Base-by-base conservation (phyloP, 2,113 vertebrate species). In the Hypocryptadius cinnamomeus region DNA sequence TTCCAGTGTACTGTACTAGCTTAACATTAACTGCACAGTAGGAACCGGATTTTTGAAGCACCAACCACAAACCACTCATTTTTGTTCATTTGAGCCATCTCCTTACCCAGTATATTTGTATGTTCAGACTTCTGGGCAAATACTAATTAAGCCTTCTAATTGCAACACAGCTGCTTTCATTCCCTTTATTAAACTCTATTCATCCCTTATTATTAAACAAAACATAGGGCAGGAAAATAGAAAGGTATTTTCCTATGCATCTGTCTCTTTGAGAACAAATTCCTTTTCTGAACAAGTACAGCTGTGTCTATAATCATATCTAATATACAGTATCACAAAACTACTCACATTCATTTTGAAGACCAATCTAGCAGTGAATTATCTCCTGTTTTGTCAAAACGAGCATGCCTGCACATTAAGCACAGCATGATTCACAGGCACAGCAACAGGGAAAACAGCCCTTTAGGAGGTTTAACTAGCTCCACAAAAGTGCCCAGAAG, bases 131-230 rank as follows among this genome's bases (percentile, higher is more conserved):
- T 91, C 66, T 73, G 81, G 39, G 68, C 45, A 95, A 94, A 94
- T 79, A 87, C 57, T 93, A 95, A 94, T 96, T 92, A 93, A 0
- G 4, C 42, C 17, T 82, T 76, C 66, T 93, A 94, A 94, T 73
- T 96, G 50, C 60, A 93, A 70, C 54, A 77, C 89, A 95, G 91
- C 89, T 95, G 92, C 61, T 94, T 91, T 81, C 63, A 93, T 92
- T 91, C 73, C 59, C 21, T 89, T 79, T 89, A 65, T 89, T 94
- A 96, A 94, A 92, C 33, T 79, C 24, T 73, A 83, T 91, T 92
- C 45, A 79, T 73, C 42, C 35, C 68, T 91, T 87, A 69, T 93
- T 91, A 91, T 92, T 91, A 93, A 94, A 85, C 70, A 90, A 91
- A 94, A 93, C 79, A 47, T 60, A 85, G 68, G 63, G 45, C 50